A percentile compares a stretch with the other conserved stretches of the same genome.
Conservation (phyloP, 2,113 vertebrate species). For the Protobothrops flavoviridis region DNA sequence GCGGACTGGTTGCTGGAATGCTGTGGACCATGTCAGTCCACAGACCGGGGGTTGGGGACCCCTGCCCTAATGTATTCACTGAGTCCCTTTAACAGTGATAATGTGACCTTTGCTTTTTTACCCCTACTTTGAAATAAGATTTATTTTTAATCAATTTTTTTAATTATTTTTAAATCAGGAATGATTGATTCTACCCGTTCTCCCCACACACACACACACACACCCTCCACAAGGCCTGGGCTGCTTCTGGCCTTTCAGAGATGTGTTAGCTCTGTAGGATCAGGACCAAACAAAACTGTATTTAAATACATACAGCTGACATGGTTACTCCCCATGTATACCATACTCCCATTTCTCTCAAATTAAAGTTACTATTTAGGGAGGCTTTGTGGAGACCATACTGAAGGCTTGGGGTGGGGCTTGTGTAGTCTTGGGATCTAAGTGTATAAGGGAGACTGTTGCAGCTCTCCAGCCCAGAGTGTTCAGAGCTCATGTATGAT, state of each 20-base stretch:
- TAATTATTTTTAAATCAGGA: not conserved
- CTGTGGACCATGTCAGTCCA: too few species aligned
- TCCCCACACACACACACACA: too few species aligned
- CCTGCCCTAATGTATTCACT: conserved; percentile 19
- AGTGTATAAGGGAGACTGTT: conserved; percentile 51
- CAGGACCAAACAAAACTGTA: too few species aligned
- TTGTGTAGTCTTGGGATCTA: conserved; percentile 42
- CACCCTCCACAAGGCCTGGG: too few species aligned
- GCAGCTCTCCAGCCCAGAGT: conserved; percentile 63
- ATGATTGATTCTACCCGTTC: not conserved
- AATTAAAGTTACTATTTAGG: not conserved
- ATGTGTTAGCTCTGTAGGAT: too few species aligned
- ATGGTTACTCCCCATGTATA: not conserved
- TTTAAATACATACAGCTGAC: not conserved
- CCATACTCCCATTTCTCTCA: not conserved
- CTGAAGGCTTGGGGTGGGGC: not conserved
- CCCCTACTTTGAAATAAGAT: conserved; percentile 63
- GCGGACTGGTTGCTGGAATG: too few species aligned
- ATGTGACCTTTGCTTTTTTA: conserved; percentile 54
- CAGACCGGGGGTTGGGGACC: too few species aligned
- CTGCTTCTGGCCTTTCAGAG: not conserved
- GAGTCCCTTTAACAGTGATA: conserved; percentile 60
- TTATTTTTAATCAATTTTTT: too few species aligned
- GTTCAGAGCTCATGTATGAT: conserved; percentile 59
- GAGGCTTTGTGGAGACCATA: not conserved